Evolutionary conservation across 2,113 vertebrate genomes (phyloP).

Genomic region (Ceyx cyanopectus): DNA sequence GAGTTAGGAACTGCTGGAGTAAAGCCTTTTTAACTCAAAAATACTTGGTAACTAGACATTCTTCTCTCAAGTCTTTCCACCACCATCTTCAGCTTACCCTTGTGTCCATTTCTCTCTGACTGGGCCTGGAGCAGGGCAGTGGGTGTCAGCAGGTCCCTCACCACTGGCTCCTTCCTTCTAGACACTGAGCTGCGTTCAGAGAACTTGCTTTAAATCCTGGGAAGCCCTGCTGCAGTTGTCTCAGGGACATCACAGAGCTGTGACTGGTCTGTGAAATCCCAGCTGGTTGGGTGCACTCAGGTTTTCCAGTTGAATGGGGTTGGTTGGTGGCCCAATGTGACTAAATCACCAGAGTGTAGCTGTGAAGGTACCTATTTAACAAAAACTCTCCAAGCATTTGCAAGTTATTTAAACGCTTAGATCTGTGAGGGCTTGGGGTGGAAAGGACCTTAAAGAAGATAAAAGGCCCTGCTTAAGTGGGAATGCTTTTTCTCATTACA

Average conservation of each 20-base stretch:
- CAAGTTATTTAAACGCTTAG: neutral
- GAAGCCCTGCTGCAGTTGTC: neutral
- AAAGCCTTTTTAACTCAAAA: neutral
- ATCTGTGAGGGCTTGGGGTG: neutral
- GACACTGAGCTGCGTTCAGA: neutral
- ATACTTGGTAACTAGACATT: neutral
- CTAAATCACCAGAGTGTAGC: neutral
- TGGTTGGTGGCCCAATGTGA: neutral
- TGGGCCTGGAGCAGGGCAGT: neutral
- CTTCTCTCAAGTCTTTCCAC: neutral
- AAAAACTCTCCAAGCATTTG: neutral
- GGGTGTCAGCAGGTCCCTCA: neutral
- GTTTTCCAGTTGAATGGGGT: neutral
- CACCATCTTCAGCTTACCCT: neutral
- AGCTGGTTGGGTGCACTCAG: neutral
- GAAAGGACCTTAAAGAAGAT: neutral
- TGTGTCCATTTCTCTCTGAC: neutral
- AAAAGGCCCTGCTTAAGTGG: neutral
- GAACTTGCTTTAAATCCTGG: neutral
- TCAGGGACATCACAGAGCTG: accelerated
- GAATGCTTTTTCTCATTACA: neutral
- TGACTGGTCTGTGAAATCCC: neutral
- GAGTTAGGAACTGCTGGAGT: neutral
- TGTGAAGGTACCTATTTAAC: neutral
- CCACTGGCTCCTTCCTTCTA: neutral